Conservation (phyloP, 2,113 vertebrate genomes). For the Mungos mungo region DNA sequence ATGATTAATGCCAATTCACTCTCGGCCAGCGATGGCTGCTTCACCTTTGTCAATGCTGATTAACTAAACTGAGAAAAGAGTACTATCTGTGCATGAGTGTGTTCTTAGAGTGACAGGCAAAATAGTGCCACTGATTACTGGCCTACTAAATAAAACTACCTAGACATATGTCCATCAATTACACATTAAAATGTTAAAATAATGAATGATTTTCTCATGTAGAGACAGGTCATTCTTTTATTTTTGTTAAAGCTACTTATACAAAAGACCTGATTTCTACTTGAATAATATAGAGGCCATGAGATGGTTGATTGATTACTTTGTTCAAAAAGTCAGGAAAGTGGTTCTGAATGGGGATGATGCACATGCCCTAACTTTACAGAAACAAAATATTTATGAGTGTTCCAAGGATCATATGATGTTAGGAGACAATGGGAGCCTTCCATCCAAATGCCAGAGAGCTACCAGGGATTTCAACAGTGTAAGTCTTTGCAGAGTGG, state of each 20-base stretch:
- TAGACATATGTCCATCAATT: conserved; percentile 30
- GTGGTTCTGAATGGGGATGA: accelerated
- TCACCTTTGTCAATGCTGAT: conserved; percentile 24
- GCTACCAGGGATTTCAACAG: neutral
- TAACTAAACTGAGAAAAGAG: neutral
- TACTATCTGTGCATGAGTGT: neutral
- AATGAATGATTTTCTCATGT: conserved; percentile 28
- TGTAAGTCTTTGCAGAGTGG: neutral
- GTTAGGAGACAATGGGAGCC: neutral
- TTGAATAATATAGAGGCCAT: neutral
- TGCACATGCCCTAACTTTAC: neutral
- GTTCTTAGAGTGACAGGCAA: neutral
- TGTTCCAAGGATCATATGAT: neutral
- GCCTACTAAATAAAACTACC: conserved; percentile 53
- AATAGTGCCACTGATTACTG: conserved; percentile 27
- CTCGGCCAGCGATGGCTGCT: neutral
- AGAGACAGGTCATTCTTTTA: neutral
- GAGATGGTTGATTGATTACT: neutral
- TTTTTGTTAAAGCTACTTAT: conserved; percentile 29
- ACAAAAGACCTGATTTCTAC: neutral
- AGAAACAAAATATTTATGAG: neutral
- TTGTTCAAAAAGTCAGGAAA: conserved; percentile 4
- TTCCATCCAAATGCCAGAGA: neutral
- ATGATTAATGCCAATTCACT: neutral
- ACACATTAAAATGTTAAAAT: conserved; percentile 54